These are phyloP conservation scores for Mirza zaza DNA, from an alignment of 2,113 vertebrate species.

Conservation along the genomic window DNA sequence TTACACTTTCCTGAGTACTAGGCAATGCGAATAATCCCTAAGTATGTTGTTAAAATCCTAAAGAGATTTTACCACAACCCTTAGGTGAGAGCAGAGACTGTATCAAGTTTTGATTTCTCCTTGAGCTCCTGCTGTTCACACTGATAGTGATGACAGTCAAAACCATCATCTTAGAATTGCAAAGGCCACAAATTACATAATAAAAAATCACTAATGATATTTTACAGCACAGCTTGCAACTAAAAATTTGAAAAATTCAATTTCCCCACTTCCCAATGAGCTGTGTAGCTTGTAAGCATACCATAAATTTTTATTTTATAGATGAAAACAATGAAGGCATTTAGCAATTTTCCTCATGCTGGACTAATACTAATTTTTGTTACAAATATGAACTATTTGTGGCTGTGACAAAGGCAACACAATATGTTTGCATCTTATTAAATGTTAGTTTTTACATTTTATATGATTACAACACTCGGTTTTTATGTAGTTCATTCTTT, in stretches of 20 bases:
- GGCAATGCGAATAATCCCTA: neutral
- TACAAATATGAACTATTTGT: neutral
- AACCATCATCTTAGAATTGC: neutral
- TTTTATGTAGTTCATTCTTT: neutral
- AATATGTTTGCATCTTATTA: neutral
- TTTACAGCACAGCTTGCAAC: neutral
- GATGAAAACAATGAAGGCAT: neutral
- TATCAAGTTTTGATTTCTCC: neutral
- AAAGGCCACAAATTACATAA: neutral
- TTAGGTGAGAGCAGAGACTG: neutral
- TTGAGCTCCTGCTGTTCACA: neutral
- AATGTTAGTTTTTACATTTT: neutral
- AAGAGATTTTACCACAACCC: neutral
- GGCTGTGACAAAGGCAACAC: neutral
- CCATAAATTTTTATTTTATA: constrained; percentile 8
- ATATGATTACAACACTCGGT: neutral
- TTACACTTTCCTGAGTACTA: neutral
- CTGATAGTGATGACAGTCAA: neutral
- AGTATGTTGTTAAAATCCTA: neutral
- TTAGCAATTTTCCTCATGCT: neutral
- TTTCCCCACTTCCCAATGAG: neutral
- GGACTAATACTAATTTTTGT: neutral
- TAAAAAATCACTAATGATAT: neutral
- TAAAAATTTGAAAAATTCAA: constrained; percentile 24
- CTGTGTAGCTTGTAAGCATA: neutral